These are phyloP conservation scores for Cardiocondyla obscurior DNA, from an alignment of 1,140 invertebrate genomes.

Conservation along the genomic window DNA sequence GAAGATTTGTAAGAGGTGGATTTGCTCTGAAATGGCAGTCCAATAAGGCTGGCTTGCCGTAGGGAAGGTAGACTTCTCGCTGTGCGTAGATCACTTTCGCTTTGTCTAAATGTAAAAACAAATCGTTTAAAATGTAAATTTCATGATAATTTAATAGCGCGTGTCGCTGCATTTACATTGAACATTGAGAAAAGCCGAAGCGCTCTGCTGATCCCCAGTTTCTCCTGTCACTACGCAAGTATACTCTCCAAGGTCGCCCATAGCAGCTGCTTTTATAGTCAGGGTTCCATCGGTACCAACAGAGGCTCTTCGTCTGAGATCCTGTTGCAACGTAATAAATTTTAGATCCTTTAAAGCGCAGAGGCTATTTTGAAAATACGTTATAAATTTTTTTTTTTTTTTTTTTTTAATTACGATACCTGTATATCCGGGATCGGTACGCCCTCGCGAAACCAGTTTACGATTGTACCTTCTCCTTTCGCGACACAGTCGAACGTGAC, in stretches of 20 bases:
- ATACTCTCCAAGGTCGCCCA: conserved; percentile 95
- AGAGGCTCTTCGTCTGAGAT: conserved; percentile 86
- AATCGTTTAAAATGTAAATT: background rate
- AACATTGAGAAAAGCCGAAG: conserved; percentile 95
- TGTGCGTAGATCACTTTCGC: conserved; percentile 96
- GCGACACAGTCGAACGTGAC: conserved; percentile 92
- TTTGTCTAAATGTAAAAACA: conserved; percentile 87
- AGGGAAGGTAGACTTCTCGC: conserved; percentile 93
- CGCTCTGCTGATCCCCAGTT: conserved; percentile 92
- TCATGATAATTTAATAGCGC: background rate
- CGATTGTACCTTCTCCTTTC: conserved; percentile 86
- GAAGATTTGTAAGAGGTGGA: conserved; percentile 95
- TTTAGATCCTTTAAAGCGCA: background rate
- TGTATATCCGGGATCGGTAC: conserved; percentile 85
- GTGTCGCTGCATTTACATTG: conserved; percentile 90
- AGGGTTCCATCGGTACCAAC: conserved; percentile 89
- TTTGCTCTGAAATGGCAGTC: conserved; percentile 97
- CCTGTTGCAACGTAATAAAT: conserved; percentile 76
- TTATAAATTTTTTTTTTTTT: too few relatives aligned
- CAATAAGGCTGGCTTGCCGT: conserved; percentile 94
- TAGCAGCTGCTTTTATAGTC: conserved; percentile 89
- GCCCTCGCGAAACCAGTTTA: conserved; percentile 90
- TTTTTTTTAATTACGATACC: too few relatives aligned
- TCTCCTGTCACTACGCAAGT: conserved; percentile 93
- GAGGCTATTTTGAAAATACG: background rate